Evolutionary conservation across 2,797 vertebrate species (phyloP), one percentile per base, ranked within the genome.

Genomic region (Crotalus adamanteus): DNA sequence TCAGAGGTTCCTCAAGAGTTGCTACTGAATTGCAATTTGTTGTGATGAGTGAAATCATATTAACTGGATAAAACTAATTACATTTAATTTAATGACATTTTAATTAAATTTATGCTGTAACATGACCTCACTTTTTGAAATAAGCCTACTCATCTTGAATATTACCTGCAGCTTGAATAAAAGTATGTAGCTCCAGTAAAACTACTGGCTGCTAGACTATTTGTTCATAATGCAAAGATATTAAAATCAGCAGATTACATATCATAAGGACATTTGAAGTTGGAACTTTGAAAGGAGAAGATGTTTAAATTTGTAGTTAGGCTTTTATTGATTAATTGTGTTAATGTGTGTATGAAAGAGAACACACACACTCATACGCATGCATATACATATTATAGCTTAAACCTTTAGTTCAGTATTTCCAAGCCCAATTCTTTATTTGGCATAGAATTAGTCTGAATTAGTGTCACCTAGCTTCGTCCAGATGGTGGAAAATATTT

Each of bases 401-500:
- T 63, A 53, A 88, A n/a, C 31, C 51, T 56, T 91, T 56, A 83
- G 22, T 87, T 73, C 51, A 63, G 18, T 57, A 53, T 20, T 88
- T 89, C 51, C 8, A 61, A 83, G 11, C 47, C 86, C 61, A 65
- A 57, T 31, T 85, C 90, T 91, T 91, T 91, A 91, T 89, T 91
- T 53, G 22, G 87, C 59, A 89, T 90, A 93, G 31, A 93, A 93
- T 89, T 56, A 89, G 25, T 51, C 13, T 91, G 0, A 0, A 42
- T 90, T 86, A 89, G 26, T 88, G 31, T 88, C 25, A 22, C 86
- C 55, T 83, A 73, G 60, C 63, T 91, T 92, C 55, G 26, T 91
- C 3, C 0, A 60, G 91, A 93, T 89, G 31, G 28, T 91, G 86
- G 63, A 31, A 42, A 88, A 37, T 89, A 2, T 86, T 95, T 95